Evolutionary conservation across 2,888 invertebrate species (phyloP), one percentile per base, ranked within the genome.

Genomic region (Azorinus chamasolen): DNA sequence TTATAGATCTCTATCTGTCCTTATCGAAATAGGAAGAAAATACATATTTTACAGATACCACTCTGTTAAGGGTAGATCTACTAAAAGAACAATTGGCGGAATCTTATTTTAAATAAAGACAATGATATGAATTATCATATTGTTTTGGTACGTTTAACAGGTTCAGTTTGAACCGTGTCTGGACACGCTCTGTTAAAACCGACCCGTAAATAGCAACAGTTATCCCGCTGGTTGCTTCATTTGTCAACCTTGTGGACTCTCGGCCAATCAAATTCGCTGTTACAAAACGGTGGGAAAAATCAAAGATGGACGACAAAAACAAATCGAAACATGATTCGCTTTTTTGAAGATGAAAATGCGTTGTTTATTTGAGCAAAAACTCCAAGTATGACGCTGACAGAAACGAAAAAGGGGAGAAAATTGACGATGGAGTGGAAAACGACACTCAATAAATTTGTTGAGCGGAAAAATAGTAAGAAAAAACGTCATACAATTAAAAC

Each of bases 351-450:
- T 45, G 45, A 22, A 48, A 65, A 63, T 50, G 53, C 51, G 41
- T 63, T 27, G 51, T 39, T 32, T 41, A 61, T 58, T 55, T 16
- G 22, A 16, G 10, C 25, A 27, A 43, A 45, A 48, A 39, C 24
- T 0, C 10, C 37, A 65, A 81, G 73, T 62, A 85, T 84, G 85
- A 86, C 83, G 57, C 59, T 84, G 64, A 84, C 80, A 63, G 65
- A 72, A 25, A 50, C 46, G n/a, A 66, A 77, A 32, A 79, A 80
- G 57, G 70, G 54, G 24, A 72, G 59, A 57, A 77, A 65, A 62
- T 71, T 74, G 37, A 85, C 72, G 51, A 86, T 83, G 84, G 87
- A 89, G 24, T 88, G 87, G 88, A 78, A 83, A 39, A 87, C 76
- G 68, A 79, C 84, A 45, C 74, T 90, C 41, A 79, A 83, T 61